phyloP scores from a whole-genome alignment of 2,888 invertebrate species.

The Aphodius granarius region DNA sequence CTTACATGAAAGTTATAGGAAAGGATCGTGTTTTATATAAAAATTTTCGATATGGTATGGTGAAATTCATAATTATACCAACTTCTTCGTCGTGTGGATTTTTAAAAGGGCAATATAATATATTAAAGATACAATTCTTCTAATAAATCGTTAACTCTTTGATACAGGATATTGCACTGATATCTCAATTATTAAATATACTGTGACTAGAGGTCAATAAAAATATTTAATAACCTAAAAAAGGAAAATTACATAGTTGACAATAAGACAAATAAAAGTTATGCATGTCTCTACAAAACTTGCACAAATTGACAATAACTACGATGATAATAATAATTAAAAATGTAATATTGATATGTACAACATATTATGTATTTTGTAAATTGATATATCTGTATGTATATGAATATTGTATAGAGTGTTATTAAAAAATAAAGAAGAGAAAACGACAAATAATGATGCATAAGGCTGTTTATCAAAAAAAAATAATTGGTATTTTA shows the following conservation, averaged over 20 bases:
- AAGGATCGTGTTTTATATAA: not conserved
- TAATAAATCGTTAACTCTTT: not conserved
- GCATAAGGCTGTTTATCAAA: not conserved
- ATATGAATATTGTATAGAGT: not conserved
- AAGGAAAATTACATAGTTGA: not conserved
- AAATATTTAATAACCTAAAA: not conserved
- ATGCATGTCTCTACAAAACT: not conserved
- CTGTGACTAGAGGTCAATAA: not conserved
- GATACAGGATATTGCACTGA: not conserved
- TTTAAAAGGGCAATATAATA: not conserved
- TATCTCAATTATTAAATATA: not conserved
- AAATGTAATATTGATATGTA: not conserved
- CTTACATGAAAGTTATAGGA: not conserved
- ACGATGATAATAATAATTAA: not conserved
- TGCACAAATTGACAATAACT: slow-evolving; percentile 13
- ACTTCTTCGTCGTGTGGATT: not conserved
- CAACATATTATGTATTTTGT: not conserved
- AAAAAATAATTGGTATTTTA: not conserved
- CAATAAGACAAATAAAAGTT: not conserved
- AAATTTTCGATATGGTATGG: not conserved
- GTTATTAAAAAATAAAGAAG: not conserved
- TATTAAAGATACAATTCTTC: not conserved
- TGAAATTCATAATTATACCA: not conserved
- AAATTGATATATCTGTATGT: not conserved
- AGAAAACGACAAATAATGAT: not conserved